Evolutionary conservation across 2,888 invertebrate species (phyloP).

Genomic region (Subacronicta megacephala): DNA sequence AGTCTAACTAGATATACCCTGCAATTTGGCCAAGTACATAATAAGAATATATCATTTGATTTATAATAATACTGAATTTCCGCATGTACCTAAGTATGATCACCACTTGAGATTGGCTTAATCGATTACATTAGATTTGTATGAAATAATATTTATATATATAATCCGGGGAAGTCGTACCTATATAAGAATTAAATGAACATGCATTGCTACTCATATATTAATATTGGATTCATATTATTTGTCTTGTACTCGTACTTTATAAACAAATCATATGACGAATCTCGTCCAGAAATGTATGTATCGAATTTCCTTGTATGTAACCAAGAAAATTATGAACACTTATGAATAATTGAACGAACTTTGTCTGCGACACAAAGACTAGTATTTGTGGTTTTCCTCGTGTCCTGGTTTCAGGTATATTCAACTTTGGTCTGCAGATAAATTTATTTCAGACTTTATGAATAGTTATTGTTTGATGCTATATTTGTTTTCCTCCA

Average conservation of each 20-base stretch:
- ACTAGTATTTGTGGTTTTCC: constrained; percentile 57
- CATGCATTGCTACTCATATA: too few species aligned
- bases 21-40: too few species aligned
- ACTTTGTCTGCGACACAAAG: constrained; percentile 48
- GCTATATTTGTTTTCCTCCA: not conserved
- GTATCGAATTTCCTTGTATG: constrained; percentile 39
- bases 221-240: constrained; percentile 19
- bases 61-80: too few species aligned
- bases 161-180: too few species aligned
- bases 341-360: constrained; percentile 58
- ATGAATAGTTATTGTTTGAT: constrained; percentile 12
- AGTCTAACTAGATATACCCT: too few species aligned
- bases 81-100: too few species aligned
- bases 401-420: constrained; percentile 48
- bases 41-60: too few species aligned
- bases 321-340: constrained; percentile 43
- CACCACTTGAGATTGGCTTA: too few species aligned
- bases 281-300: constrained; percentile 29
- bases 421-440: constrained; percentile 39
- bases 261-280: constrained; percentile 34
- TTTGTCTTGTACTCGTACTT: too few species aligned
- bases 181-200: too few species aligned
- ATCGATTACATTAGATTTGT: too few species aligned
- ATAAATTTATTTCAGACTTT: constrained; percentile 16
- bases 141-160: too few species aligned